A percentile compares a stretch with the other conserved stretches of the same genome.
phyloP scores from a whole-genome alignment of 2,113 vertebrate species.

The Pipra filicauda region DNA sequence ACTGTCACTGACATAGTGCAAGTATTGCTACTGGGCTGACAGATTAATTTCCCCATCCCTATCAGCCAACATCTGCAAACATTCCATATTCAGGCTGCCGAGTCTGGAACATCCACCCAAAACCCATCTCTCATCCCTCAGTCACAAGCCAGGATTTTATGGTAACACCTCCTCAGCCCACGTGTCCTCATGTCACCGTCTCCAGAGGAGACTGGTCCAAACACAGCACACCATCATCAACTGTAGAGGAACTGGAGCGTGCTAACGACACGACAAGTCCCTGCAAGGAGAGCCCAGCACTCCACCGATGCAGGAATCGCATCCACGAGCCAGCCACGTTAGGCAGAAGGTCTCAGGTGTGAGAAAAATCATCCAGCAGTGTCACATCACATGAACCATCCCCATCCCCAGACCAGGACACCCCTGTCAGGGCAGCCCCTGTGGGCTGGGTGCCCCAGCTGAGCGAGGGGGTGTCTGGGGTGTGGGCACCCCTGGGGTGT shows the following conservation, averaged over 20 bases:
- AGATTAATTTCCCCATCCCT: neutral
- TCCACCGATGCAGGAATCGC: neutral
- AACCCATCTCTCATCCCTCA: neutral
- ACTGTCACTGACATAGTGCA: fast-evolving
- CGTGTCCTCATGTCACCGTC: neutral
- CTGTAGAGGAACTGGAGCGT: neutral
- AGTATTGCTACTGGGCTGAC: neutral
- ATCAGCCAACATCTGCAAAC: neutral
- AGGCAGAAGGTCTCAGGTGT: neutral
- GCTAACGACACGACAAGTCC: neutral
- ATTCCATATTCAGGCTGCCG: neutral
- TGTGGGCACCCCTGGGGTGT: neutral
- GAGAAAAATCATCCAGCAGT: neutral
- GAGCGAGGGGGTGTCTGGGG: neutral
- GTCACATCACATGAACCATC: neutral
- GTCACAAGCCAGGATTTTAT: neutral
- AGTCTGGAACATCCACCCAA: neutral
- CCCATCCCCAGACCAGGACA: neutral
- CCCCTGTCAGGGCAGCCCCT: fast-evolving
- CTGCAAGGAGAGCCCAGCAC: neutral
- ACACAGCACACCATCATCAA: neutral
- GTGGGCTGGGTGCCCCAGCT: neutral
- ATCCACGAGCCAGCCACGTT: neutral
- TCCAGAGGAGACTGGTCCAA: neutral
- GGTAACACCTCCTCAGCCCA: neutral